phyloP scores from a whole-genome alignment of 2,888 invertebrate genomes.

The Noctua janthina region DNA sequence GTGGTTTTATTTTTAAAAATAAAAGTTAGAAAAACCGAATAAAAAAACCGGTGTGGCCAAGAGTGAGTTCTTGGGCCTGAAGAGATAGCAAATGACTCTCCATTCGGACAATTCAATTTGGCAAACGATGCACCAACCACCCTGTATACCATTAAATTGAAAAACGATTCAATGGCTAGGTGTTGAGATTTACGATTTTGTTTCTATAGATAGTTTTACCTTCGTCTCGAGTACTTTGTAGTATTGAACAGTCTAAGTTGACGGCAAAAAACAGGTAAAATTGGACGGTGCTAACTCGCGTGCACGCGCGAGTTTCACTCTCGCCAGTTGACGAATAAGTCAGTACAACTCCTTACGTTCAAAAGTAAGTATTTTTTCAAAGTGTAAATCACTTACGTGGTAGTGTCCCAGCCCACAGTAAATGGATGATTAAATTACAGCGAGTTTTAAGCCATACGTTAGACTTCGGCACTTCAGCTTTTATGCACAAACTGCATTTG shows the following conservation, averaged over 20 bases:
- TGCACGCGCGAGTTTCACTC: no score
- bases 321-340: no score
- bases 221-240: not conserved
- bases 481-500: not conserved
- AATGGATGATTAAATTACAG: not conserved
- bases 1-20: no score
- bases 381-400: not conserved
- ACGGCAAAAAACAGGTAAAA: no score
- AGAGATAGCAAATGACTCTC: no score
- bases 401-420: not conserved
- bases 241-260: not conserved
- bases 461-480: not conserved
- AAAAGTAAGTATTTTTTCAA: not conserved
- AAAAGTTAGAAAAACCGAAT: no score
- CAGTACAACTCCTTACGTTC: not conserved
- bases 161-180: not conserved
- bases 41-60: no score
- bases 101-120: no score
- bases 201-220: not conserved
- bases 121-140: no score
- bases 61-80: no score
- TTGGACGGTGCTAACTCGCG: no score
- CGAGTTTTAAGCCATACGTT: not conserved
- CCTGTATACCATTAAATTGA: not conserved
- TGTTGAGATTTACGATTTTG: not conserved